Base-by-base conservation (phyloP, 2,797 vertebrate genomes). In the Poecilia picta region DNA sequence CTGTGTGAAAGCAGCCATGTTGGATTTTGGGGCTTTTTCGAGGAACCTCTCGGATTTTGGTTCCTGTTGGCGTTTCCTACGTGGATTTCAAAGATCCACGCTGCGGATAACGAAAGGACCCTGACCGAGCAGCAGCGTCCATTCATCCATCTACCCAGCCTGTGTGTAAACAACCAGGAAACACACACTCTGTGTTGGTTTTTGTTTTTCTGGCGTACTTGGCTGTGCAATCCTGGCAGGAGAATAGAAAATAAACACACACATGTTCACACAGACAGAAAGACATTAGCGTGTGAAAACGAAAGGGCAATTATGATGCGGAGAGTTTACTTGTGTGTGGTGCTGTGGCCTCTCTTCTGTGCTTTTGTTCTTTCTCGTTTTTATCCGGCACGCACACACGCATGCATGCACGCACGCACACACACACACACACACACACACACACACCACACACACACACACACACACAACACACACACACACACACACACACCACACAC, bases 231-330 rank as follows among this genome's bases (percentile, higher is more conserved):
- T 86, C 86, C 80, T 83, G 89, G 88, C 89, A 84, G 81, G 71
- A 83, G 66, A 66, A 72, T 74, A 81, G 78, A 87, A 77, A 89
- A 88, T 77, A 89, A 74, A 78, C 68, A 75, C 79, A 81, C 47
- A 76, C 81, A 81, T 68, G 75, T 57, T 79, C 73, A 71, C 72
- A 57, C n/a, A 41, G 31, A 49, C 72, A 75, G 53, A 68, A 76
- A 83, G 59, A 47, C 85, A 90, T 93, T 94, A 92, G 87, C 92
- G 93, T 94, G 87, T 92, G 93, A 94, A 95, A 94, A 93, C 84
- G 76, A 86, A 83, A 91, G 90, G 89, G 91, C 89, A 93, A 94
- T 95, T 93, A 93, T 94, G 91, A 89, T 89, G 92, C 92, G 80
- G 89, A 92, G 89, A 86, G 91, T 91, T 91, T 89, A 84, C 82